These are phyloP conservation scores for Drosophila dunni DNA, from an alignment of 1,140 invertebrate genomes.

Conservation along the genomic window DNA sequence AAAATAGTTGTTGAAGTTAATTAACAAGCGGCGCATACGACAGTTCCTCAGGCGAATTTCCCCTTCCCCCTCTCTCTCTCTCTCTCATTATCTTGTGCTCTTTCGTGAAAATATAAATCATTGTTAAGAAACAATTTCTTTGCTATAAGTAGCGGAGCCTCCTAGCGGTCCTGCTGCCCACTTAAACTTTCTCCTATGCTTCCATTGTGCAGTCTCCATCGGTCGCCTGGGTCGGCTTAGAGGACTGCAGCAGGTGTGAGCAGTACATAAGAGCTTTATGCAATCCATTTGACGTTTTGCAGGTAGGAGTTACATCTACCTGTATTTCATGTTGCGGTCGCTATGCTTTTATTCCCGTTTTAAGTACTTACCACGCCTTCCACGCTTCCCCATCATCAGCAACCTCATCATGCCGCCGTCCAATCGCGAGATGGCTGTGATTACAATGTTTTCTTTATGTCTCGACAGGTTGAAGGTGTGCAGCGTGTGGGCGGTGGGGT, in stretches of 20 bases:
- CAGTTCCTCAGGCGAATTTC: conserved; percentile 15
- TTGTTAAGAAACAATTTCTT: no score
- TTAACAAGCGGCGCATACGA: conserved; percentile 14
- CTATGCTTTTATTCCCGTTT: conserved; percentile 10
- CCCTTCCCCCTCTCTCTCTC: no score
- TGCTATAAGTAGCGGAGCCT: no score
- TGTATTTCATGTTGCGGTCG: conserved; percentile 21
- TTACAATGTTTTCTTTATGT: conserved; percentile 31
- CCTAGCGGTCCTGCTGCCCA: no score
- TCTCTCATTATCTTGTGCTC: not conserved
- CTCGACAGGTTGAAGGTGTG: not conserved
- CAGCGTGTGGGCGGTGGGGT: not conserved
- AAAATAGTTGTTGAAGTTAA: conserved; percentile 32
- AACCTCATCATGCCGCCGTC: not conserved
- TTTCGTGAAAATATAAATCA: not conserved
- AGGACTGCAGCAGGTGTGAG: no score
- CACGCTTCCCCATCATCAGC: not conserved
- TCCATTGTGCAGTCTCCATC: conserved; percentile 7
- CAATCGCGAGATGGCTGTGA: conserved; percentile 4
- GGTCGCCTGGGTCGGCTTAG: conserved; percentile 1
- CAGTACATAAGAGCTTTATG: not conserved
- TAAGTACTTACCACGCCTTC: conserved; percentile 19
- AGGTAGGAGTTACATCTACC: not conserved
- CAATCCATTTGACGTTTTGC: not conserved
- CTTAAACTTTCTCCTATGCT: no score